phyloP scores from a whole-genome alignment of 2,113 vertebrate genomes.

The Bothrops jararaca region DNA sequence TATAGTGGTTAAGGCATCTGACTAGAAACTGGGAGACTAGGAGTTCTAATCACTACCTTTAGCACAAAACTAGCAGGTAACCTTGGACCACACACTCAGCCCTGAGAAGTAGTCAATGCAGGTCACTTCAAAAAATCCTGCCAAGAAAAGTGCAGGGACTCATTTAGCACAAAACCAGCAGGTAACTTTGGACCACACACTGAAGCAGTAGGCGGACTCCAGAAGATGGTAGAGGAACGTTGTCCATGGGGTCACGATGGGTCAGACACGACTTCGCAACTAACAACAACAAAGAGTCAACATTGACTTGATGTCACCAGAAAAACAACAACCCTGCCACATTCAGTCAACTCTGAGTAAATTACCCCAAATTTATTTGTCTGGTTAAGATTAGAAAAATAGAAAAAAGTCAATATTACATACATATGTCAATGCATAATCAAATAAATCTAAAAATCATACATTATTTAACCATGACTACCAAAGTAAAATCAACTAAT shows the following conservation, averaged over 20 bases:
- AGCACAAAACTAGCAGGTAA: not conserved
- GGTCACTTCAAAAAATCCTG: not conserved
- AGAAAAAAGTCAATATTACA: not conserved
- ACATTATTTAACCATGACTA: not conserved
- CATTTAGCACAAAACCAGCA: not conserved
- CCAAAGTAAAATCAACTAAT: not conserved
- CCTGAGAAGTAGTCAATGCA: not conserved
- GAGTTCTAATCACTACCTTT: not conserved
- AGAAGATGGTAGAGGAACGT: too few species aligned
- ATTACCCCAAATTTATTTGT: not conserved
- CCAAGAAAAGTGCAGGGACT: not conserved
- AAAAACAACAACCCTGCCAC: not conserved
- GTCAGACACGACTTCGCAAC: too few species aligned
- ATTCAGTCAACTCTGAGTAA: not conserved
- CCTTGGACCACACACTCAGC: not conserved
- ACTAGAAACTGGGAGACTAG: not conserved
- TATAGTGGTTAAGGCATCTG: not conserved
- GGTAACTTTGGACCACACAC: too few species aligned
- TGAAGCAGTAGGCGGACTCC: too few species aligned
- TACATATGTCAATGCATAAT: not conserved
- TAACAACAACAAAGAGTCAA: not conserved
- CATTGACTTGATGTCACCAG: not conserved
- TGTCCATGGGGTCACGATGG: too few species aligned
- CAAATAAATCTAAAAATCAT: not conserved
- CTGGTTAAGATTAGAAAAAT: not conserved